Conservation (phyloP, 1,140 invertebrate species). For the Rhopalosiphum padi region DNA sequence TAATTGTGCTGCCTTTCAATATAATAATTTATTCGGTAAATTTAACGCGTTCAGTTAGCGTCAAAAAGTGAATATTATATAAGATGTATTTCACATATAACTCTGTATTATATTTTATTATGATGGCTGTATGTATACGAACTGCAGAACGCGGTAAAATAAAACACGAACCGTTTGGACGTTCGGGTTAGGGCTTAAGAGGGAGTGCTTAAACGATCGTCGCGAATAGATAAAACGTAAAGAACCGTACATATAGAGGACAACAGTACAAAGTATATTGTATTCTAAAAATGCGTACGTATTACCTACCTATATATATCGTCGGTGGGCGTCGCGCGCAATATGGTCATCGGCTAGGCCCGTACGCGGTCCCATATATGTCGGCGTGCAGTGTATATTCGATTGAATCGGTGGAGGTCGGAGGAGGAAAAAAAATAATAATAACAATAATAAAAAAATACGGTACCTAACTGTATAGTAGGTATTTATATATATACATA, state of each 20-base stretch:
- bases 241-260: background rate
- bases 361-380: constrained; percentile 10
- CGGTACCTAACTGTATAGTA: background rate
- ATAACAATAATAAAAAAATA: constrained; percentile 9
- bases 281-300: background rate
- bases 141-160: background rate
- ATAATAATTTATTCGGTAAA: background rate
- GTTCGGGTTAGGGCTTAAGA: background rate
- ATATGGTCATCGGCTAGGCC: background rate
- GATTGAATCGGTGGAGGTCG: background rate
- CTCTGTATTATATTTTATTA: background rate
- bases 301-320: background rate
- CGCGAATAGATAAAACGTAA: background rate
- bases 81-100: background rate
- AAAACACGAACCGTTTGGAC: background rate
- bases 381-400: background rate
- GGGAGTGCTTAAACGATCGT: background rate
- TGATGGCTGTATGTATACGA: background rate
- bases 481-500: background rate
- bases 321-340: background rate
- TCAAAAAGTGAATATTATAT: background rate
- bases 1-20: background rate
- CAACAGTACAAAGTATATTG: background rate
- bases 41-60: background rate
- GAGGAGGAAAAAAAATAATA: background rate